Base-by-base conservation (phyloP, 2,888 invertebrate genomes). In the Apamea sordens region DNA sequence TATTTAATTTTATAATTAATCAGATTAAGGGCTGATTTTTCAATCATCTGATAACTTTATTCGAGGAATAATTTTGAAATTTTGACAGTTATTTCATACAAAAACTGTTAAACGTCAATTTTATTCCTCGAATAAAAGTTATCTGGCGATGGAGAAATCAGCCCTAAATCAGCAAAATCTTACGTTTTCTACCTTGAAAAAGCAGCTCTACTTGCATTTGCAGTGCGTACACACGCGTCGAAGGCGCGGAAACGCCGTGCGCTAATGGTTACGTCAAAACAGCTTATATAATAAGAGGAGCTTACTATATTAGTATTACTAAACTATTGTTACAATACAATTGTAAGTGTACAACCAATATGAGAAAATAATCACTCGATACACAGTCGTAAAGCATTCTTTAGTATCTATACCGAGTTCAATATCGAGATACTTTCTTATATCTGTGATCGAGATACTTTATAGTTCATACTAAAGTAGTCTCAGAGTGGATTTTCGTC, bases 401-500 rank as follows among this genome's bases (percentile, higher is more conserved):
- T 28, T 63, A 70, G 10, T 65, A 70, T 18, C 56, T 68, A 28
- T 18, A 32, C n/a, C 10, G 59, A 32, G 44, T 80, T 36, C 36
- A 80, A 85, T 82, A 77, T 71, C 36, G 50, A 77, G 8, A 71
- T 67, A 77, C 59, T 68, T 74, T 64, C 47, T 50, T 50, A 50
- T 50, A 50, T 50, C 47, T 50, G 11, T 15, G 47, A 70, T 70
- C 32, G 47, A 73, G 10, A 70, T 67, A 76, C 53, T 69, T 75
- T 61, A 77, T 75, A 75, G 41, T 73, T 73, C 70, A 13, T 63
- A 28, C 32, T n/a, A 28, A 18, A 73, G 18, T 63, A 73, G 47
- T 78, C 70, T 50, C 41, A 44, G 44, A 71, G 44, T 36, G 44
- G 69, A 70, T 86, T 63, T 86, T 68, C 63, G 63, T 36, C 7